These are phyloP conservation scores for Diorhabda sublineata DNA, from an alignment of 1,140 invertebrate species.

Conservation along the genomic window DNA sequence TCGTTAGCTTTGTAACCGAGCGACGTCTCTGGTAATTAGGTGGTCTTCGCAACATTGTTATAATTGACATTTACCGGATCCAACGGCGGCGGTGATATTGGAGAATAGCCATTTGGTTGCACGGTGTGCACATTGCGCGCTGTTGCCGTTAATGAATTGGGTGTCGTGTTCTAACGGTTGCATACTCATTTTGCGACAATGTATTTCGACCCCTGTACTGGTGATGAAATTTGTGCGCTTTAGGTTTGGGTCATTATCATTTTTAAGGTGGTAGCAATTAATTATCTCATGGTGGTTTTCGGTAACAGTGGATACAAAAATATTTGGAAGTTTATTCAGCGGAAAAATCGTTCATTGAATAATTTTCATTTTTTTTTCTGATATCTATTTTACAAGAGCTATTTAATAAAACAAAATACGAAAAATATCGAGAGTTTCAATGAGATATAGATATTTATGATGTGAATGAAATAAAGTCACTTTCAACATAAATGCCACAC, in stretches of 20 bases:
- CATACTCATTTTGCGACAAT: background rate
- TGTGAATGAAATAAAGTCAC: no score
- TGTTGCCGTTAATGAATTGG: constrained; percentile 16
- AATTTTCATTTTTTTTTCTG: no score
- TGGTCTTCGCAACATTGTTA: constrained; percentile 11
- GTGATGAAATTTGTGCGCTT: background rate
- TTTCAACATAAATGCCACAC: no score
- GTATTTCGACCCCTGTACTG: background rate
- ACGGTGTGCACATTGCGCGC: constrained; percentile 15
- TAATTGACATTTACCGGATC: constrained; percentile 18
- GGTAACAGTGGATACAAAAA: no score
- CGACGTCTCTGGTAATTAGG: constrained; percentile 18
- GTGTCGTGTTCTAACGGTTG: constrained; percentile 12
- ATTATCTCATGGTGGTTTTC: no score
- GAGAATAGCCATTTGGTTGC: constrained; percentile 15
- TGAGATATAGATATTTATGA: no score
- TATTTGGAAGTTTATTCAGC: no score
- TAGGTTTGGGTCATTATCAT: background rate
- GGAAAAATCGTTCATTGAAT: no score
- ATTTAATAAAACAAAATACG: no score
- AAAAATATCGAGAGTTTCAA: no score
- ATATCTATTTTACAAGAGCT: no score
- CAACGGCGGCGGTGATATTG: constrained; percentile 8
- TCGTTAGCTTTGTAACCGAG: constrained; percentile 7
- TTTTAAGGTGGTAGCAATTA: background rate